Evolutionary conservation across 1,140 invertebrate genomes (phyloP).

Genomic region (Centruroides vittatus): DNA sequence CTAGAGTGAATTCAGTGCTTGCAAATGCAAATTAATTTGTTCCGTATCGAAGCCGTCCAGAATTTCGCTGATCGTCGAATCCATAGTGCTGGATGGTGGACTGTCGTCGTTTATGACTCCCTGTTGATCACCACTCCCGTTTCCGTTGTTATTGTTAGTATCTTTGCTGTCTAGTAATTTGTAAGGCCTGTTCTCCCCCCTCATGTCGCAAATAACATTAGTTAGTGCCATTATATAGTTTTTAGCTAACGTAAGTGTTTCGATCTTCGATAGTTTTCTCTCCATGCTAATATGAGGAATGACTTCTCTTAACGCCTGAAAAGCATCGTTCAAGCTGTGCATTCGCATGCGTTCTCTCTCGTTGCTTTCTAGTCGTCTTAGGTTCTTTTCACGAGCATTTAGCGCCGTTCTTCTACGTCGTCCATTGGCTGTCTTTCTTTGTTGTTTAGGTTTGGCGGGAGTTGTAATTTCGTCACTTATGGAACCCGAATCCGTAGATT

Average conservation of each 20-base stretch:
- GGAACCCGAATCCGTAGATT: conserved; percentile 9
- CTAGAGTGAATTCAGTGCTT: neutral
- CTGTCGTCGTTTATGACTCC: too few species aligned
- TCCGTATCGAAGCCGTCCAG: neutral
- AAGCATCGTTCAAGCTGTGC: conserved; percentile 77
- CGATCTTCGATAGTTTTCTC: conserved; percentile 65
- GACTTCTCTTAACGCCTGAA: conserved; percentile 69
- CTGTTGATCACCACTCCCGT: neutral
- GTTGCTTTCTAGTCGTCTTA: conserved; percentile 68
- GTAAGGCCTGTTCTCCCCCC: conserved; percentile 13
- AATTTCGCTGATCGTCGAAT: neutral
- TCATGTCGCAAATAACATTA: conserved; percentile 68
- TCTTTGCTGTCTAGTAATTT: conserved; percentile 5
- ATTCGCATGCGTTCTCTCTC: conserved; percentile 74
- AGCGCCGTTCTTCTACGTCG: conserved; percentile 30
- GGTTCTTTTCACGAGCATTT: conserved; percentile 60
- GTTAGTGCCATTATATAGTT: conserved; percentile 82
- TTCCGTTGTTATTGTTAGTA: neutral
- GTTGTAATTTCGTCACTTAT: conserved; percentile 5
- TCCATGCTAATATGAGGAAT: conserved; percentile 77
- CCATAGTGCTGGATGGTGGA: too few species aligned
- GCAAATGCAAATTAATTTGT: neutral
- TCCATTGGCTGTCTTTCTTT: neutral
- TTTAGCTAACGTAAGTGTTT: conserved; percentile 71
- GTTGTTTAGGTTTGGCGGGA: conserved; percentile 3